Evolutionary conservation across 2,888 invertebrate genomes (phyloP), one percentile per base, ranked within the genome.

Genomic region (Drosophila hamatofila): DNA sequence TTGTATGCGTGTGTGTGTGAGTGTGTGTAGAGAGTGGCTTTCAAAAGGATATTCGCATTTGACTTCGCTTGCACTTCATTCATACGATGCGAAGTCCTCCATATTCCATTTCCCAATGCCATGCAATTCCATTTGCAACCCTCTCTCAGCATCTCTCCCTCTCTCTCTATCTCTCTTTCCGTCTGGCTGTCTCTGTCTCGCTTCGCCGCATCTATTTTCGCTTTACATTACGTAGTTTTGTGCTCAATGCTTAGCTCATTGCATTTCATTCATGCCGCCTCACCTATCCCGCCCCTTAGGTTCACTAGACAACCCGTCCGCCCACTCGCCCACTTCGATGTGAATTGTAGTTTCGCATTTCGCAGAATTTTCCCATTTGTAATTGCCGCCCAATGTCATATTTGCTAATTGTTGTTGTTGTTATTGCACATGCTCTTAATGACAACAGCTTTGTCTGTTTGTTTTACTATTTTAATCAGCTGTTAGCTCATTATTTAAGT

Each of bases 381-480:
- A 83, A 86, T 86, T 78, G 61, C 25, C 69, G 59, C 59, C 57
- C 86, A 83, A 86, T 88, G 83, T 60, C 88, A 78, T 25, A 72
- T 68, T 68, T 59, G 54, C 46, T 56, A 61, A n/a, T 55, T 57
- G 35, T 56, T 46, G 18, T 64, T 52, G 44, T 51, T 44, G 18
- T 64, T 52, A 39, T 51, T 57, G 23, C 23, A 35, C 33, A 35
- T 25, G 37, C 37, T 23, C 30, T 25, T 62, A 70, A 39, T 55
- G 44, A 35, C 56, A 44, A 14, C n/a, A 18, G 30, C 48, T 21
- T 18, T 25, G 48, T 39, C 35, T 55, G 2, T 51, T 55, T 30
- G 14, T 39, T 44, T 59, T 18, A 21, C 14, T 46, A 25, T 56
- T 30, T 16, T 62, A 48, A 71, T 71, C 71, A 71, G 66, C 62